Percentiles rank a stretch among this genome's conserved stretches.
phyloP scores from a whole-genome alignment of 2,797 vertebrate genomes.

The Forpus xanthops region DNA sequence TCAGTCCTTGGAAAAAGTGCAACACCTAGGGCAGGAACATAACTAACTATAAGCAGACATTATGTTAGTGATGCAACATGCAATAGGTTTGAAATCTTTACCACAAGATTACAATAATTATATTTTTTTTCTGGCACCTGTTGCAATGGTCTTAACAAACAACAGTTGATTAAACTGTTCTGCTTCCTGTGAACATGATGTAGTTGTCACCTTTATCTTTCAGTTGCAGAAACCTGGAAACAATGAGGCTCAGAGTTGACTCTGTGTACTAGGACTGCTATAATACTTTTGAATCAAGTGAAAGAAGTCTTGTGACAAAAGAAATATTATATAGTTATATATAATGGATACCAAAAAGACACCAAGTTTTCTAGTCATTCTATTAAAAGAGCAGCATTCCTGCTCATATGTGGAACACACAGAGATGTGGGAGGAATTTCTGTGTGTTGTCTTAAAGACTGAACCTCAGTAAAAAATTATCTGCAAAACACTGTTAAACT shows the following conservation, averaged over 20 bases:
- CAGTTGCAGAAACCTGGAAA: background rate
- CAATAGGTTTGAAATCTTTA: background rate
- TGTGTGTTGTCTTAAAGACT: background rate
- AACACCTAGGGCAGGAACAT: background rate
- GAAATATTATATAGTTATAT: background rate
- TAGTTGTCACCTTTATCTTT: background rate
- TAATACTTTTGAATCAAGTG: background rate
- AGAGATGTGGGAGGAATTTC: background rate
- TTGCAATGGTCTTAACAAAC: conserved; percentile 12
- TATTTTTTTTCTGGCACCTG: background rate
- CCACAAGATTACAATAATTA: background rate
- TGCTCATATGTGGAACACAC: background rate
- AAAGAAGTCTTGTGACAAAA: background rate
- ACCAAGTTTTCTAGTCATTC: background rate
- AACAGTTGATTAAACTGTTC: background rate
- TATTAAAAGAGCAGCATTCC: background rate
- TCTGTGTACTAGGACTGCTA: background rate
- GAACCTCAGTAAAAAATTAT: background rate
- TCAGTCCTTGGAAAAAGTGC: background rate
- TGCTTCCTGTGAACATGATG: background rate
- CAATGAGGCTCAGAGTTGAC: background rate
- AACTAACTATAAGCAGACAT: background rate
- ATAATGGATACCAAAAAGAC: background rate
- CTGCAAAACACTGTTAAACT: background rate
- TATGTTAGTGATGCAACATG: background rate